Evolutionary conservation across 1,140 invertebrate genomes (phyloP), one percentile per base, ranked within the genome.

Genomic region (Phymastichus coffea): DNA sequence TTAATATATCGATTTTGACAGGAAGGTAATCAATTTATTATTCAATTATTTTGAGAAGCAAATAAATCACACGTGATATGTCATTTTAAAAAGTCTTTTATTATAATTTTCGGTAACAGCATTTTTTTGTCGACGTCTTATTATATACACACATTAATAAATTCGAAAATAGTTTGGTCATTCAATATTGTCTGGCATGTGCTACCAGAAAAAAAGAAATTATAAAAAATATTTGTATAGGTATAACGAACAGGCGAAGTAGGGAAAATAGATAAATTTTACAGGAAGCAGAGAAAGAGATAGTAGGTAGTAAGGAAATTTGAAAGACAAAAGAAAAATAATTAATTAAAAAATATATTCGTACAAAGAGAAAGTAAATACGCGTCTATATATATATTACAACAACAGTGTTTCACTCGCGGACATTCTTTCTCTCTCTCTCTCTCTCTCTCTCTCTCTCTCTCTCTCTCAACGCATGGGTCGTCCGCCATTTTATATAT

Each of bases 61-160:
- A 61, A 61, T 52, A 54, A 54, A 40, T 52, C 30, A 23, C 15
- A 10, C 14, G 26, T 9, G 15, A n/a, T 30, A 30, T 25, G 22
- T 35, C 1, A 57, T 70, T 70, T 71, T 59, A 67, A 65, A 60
- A 68, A 67, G 61, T 68, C 63, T 70, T 76, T 74, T 76, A 73
- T 75, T 75, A 65, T 64, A 67, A 60, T 60, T 64, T n/a, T 66
- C 59, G 57, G 51, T 62, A 68, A 70, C 66, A 66, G 66, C 66
- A 64, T 58, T 35, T 70, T n/a, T 70, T 70, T 66, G 67, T 65
- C 74, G 69, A 69, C 47, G 60, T 59, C 63, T 66, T 68, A 71
- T 71, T 74, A 72, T 72, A 71, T 70, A 75, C 65, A 74, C 66
- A 72, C 54, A 63, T 49, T 55, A 59, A 55, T 63, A 64, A n/a